These are phyloP conservation scores for Nomada ferruginata DNA, from an alignment of 2,888 invertebrate species.

Conservation along the genomic window DNA sequence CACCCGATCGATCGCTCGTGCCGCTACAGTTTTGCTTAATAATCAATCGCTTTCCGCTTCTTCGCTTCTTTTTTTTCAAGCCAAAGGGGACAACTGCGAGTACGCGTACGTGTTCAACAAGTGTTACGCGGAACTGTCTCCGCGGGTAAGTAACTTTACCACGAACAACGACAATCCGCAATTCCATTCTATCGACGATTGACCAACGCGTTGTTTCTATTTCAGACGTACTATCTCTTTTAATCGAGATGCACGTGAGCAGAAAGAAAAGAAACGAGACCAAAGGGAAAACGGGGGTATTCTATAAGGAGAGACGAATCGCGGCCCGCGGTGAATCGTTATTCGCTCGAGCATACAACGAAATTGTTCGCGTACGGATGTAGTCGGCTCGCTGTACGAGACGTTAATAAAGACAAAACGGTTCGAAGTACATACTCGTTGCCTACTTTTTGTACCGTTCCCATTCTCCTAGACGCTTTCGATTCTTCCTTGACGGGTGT, in stretches of 20 bases:
- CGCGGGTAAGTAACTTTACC: conserved; percentile 71
- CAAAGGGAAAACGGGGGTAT: conserved; percentile 37
- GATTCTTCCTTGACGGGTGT: background rate
- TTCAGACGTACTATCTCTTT: conserved; percentile 78
- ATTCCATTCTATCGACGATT: too few relatives aligned
- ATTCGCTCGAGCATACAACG: conserved; percentile 46
- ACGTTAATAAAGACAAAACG: conserved; percentile 49
- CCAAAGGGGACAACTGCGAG: conserved; percentile 80
- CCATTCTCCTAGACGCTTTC: background rate
- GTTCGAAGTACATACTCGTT: conserved; percentile 10
- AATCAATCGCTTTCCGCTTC: background rate
- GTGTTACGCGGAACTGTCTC: conserved; percentile 79
- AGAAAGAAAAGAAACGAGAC: conserved; percentile 33
- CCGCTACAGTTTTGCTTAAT: background rate
- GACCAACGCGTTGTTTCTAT: conserved; percentile 4
- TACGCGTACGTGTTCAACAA: conserved; percentile 82
- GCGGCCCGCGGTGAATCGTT: conserved; percentile 38
- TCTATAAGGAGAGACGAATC: too few relatives aligned
- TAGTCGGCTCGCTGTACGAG: conserved; percentile 42
- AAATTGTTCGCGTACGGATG: conserved; percentile 32
- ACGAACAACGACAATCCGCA: too few relatives aligned
- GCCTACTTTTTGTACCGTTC: background rate
- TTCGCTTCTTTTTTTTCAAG: conserved; percentile 60
- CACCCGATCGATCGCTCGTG: conserved; percentile 60
- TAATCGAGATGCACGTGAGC: conserved; percentile 54